Conservation (phyloP, 2,797 vertebrate species). For the Myotis findleyi region DNA sequence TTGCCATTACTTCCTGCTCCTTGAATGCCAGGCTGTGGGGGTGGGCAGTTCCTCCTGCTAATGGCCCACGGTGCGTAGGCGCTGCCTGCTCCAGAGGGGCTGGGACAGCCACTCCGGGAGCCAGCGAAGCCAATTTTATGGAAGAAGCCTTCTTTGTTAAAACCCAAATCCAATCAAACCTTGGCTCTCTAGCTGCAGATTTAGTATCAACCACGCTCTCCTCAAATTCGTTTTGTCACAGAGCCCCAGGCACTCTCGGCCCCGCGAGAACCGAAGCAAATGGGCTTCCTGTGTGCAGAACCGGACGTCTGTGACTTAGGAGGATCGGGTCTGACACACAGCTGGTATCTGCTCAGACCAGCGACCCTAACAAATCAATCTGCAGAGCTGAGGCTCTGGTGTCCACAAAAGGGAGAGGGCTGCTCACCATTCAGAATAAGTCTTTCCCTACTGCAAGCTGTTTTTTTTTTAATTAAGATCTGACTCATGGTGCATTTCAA, state of each 20-base stretch:
- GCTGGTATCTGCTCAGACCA: not conserved
- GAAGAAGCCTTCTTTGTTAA: slow-evolving; percentile 24
- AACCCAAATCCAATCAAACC: not conserved
- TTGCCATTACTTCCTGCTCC: not conserved
- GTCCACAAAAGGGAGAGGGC: not conserved
- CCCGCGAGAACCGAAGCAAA: not conserved
- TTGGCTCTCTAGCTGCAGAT: not conserved
- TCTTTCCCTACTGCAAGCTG: not conserved
- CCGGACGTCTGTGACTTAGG: not conserved
- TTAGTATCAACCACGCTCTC: not conserved
- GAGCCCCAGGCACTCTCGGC: not conserved
- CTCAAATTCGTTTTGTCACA: not conserved
- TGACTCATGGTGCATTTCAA: not conserved
- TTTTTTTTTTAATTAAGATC: not conserved
- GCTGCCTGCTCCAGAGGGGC: not conserved
- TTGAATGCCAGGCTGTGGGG: not conserved
- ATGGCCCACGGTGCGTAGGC: not conserved
- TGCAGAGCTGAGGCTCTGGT: not conserved
- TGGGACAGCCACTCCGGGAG: not conserved
- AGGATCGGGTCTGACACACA: not conserved
- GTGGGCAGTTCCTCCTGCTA: not conserved
- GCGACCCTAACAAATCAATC: not conserved
- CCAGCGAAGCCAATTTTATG: not conserved
- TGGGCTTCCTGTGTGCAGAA: not conserved
- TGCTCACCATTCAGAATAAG: not conserved